phyloP scores from a whole-genome alignment of 1,140 invertebrate species.

The Chrysomallon squamiferum region DNA sequence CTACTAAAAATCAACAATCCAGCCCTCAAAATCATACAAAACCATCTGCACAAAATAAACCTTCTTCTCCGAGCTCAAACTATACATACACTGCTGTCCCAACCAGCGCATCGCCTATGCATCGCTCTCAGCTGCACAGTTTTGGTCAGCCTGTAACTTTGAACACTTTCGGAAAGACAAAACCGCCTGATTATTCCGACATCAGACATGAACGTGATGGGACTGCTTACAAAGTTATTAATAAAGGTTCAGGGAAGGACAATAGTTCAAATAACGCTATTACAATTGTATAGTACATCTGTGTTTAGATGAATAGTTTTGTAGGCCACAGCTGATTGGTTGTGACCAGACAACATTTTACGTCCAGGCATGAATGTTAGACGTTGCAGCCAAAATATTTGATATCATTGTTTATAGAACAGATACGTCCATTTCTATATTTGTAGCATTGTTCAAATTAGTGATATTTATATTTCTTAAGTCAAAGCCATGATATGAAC shows the following conservation, averaged over 20 bases:
- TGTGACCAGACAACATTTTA: too few species aligned
- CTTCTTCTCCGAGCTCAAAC: slow-evolving; percentile 3
- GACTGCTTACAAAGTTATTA: slow-evolving; percentile 17
- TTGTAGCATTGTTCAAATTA: too few species aligned
- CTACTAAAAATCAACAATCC: slow-evolving; percentile 9
- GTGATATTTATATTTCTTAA: too few species aligned
- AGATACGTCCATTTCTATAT: too few species aligned
- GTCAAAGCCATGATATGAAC: too few species aligned
- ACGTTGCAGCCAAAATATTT: too few species aligned
- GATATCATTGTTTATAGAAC: too few species aligned
- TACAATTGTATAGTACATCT: slow-evolving; percentile 18
- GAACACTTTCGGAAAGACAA: slow-evolving; percentile 16
- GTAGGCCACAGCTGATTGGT: too few species aligned
- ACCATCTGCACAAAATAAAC: slow-evolving; percentile 4
- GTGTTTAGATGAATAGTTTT: not conserved
- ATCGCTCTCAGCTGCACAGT: slow-evolving; percentile 14
- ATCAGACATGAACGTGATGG: slow-evolving; percentile 11
- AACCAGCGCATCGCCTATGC: slow-evolving; percentile 29
- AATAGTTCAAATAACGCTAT: slow-evolving; percentile 15
- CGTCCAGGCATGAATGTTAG: too few species aligned
- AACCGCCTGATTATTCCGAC: not conserved
- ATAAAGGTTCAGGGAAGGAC: slow-evolving; percentile 1
- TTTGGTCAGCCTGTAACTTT: slow-evolving; percentile 4
- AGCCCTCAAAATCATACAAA: slow-evolving; percentile 7
- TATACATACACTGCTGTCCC: slow-evolving; percentile 33